These are phyloP conservation scores for Ophiodon elongatus DNA, from an alignment of 2,113 vertebrate species.

Conservation along the genomic window DNA sequence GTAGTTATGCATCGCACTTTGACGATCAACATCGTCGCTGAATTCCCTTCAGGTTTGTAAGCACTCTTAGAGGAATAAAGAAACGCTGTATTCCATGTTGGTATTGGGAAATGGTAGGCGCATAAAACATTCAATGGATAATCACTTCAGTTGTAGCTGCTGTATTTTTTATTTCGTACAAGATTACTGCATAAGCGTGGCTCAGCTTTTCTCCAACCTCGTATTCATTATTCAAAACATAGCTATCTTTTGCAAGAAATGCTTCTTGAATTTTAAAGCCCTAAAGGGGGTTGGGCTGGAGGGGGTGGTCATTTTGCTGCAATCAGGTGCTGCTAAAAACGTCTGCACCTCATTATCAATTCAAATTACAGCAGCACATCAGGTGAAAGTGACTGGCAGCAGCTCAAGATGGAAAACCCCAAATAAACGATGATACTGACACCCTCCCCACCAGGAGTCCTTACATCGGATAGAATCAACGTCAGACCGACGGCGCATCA, in stretches of 20 bases:
- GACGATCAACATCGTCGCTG: constrained; percentile 38
- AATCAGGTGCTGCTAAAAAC: constrained; percentile 35
- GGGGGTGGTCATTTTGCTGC: too few species aligned
- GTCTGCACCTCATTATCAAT: constrained; percentile 46
- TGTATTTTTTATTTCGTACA: constrained; percentile 41
- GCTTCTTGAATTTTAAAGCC: constrained; percentile 44
- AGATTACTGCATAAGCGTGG: constrained; percentile 51
- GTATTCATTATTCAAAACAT: constrained; percentile 55
- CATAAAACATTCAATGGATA: constrained; percentile 20
- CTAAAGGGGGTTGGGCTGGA: constrained; percentile 4
- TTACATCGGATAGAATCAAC: constrained; percentile 69
- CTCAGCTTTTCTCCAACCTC: constrained; percentile 42
- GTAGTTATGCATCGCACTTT: constrained; percentile 60
- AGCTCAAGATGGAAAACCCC: constrained; percentile 48
- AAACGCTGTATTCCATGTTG: constrained; percentile 48
- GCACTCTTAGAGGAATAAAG: constrained; percentile 35
- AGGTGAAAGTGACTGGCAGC: constrained; percentile 58
- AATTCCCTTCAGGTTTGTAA: constrained; percentile 52
- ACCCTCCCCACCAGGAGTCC: constrained; percentile 51
- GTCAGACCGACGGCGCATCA: constrained; percentile 52
- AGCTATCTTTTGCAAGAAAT: constrained; percentile 35
- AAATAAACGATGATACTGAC: constrained; percentile 51
- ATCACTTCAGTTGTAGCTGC: constrained; percentile 35
- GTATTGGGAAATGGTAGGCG: constrained; percentile 33
- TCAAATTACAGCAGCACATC: constrained; percentile 48